A percentile compares a stretch with the other conserved stretches of the same genome.
Conservation (phyloP, 2,113 vertebrate species). For the Aleadryas rufinucha region DNA sequence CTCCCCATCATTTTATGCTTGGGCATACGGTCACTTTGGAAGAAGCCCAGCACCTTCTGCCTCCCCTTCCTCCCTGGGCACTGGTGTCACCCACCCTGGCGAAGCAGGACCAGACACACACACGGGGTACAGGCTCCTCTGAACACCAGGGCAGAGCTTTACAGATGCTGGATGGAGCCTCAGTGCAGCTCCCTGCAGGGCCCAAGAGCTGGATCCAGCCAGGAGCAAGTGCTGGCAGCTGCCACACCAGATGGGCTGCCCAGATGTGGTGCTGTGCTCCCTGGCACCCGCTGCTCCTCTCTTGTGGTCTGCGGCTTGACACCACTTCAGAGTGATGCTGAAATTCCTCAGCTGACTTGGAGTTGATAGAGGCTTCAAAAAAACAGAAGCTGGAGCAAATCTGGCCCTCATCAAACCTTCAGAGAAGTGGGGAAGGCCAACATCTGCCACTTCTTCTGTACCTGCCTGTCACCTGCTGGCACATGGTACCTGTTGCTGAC, state of each 20-base stretch:
- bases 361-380: background rate
- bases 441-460: background rate
- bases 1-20: background rate
- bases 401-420: background rate
- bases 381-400: background rate
- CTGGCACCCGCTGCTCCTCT: background rate
- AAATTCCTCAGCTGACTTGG: background rate
- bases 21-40: background rate
- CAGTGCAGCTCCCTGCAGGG: fast-evolving
- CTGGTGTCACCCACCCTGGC: background rate
- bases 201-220: background rate
- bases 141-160: background rate
- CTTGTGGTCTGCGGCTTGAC: background rate
- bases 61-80: background rate
- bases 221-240: background rate
- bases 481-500: background rate
- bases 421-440: background rate
- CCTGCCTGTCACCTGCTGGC: background rate
- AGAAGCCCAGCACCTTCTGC: background rate
- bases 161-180: background rate
- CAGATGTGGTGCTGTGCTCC: background rate
- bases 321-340: background rate
- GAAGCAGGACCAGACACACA: background rate
- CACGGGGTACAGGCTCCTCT: background rate
- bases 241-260: background rate